Evolutionary conservation across 1,140 invertebrate genomes (phyloP).

Genomic region (Cydia pomonella): DNA sequence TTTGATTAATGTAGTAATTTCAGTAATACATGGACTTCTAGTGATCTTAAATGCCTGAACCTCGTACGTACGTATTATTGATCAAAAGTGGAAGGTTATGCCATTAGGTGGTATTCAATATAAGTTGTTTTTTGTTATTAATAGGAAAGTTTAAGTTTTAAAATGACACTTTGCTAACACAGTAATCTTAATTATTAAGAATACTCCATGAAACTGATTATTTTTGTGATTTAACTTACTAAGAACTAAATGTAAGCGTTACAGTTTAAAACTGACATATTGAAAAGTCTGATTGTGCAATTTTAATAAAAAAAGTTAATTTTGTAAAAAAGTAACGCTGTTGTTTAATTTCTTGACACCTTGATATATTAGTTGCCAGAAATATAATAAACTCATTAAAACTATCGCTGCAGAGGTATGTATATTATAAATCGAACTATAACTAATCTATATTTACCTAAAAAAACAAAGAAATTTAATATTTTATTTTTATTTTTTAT

Average conservation of each 20-base stretch:
- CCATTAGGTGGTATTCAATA: no score
- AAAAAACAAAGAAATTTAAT: not conserved
- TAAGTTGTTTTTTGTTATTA: conserved; percentile 14
- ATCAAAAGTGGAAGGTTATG: no score
- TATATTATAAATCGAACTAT: conserved; percentile 2
- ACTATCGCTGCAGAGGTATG: not conserved
- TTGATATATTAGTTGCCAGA: conserved; percentile 4
- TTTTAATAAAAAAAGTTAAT: not conserved
- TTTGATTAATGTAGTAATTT: not conserved
- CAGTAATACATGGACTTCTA: not conserved
- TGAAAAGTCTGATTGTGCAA: conserved; percentile 2
- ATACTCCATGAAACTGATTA: conserved; percentile 1
- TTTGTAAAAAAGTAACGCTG: conserved; percentile 4
- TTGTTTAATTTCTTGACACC: conserved; percentile 1
- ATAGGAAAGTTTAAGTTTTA: conserved; percentile 7
- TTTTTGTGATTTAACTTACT: not conserved
- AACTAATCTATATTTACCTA: conserved; percentile 5
- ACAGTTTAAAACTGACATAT: conserved; percentile 4
- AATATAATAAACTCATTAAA: conserved; percentile 1
- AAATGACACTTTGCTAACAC: not conserved
- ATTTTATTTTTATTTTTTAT: not conserved
- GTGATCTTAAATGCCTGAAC: not conserved
- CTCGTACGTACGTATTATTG: not conserved
- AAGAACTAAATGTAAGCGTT: not conserved
- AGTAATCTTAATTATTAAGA: conserved; percentile 1